These are phyloP conservation scores for Drosophila diplacantha DNA, from an alignment of 2,888 invertebrate genomes.

Conservation along the genomic window DNA sequence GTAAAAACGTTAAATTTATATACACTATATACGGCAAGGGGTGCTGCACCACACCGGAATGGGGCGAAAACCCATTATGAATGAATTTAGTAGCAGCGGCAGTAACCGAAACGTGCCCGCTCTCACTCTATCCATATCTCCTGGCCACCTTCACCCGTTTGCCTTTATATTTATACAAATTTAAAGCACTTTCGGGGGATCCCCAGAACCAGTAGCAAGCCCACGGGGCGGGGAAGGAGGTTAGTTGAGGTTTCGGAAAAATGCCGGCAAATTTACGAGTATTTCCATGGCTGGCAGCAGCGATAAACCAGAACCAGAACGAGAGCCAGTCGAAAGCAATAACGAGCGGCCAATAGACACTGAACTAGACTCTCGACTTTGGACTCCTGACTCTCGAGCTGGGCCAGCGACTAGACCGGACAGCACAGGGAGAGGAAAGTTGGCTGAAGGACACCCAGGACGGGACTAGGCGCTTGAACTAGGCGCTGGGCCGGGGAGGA, in stretches of 20 bases:
- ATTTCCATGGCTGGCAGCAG: slow-evolving; percentile 66
- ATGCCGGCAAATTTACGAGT: slow-evolving; percentile 64
- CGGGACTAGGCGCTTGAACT: slow-evolving; percentile 22
- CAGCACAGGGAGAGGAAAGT: slow-evolving; percentile 42
- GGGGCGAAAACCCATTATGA: slow-evolving; percentile 68
- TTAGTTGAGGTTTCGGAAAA: slow-evolving; percentile 33
- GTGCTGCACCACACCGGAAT: slow-evolving; percentile 6
- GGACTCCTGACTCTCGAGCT: slow-evolving; percentile 18
- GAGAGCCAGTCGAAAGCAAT: slow-evolving; percentile 69
- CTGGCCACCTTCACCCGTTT: slow-evolving; percentile 3
- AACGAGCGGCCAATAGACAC: slow-evolving; percentile 67
- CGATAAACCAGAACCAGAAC: slow-evolving; percentile 59
- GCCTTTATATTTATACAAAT: slow-evolving; percentile 66
- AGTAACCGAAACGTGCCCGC: slow-evolving; percentile 37
- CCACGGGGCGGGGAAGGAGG: slow-evolving; percentile 15
- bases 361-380: slow-evolving; percentile 40
- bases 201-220: slow-evolving; percentile 15
- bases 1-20: slow-evolving; percentile 72
- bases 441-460: slow-evolving; percentile 60
- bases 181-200: slow-evolving; percentile 55
- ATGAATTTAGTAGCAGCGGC: slow-evolving; percentile 66
- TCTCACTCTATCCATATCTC: slow-evolving; percentile 12
- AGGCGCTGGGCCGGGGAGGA: slow-evolving; percentile 19
- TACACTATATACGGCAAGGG: slow-evolving; percentile 46
- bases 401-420: slow-evolving; percentile 18